Evolutionary conservation across 2,113 vertebrate genomes (phyloP).

Genomic region (Trematomus loennbergii): DNA sequence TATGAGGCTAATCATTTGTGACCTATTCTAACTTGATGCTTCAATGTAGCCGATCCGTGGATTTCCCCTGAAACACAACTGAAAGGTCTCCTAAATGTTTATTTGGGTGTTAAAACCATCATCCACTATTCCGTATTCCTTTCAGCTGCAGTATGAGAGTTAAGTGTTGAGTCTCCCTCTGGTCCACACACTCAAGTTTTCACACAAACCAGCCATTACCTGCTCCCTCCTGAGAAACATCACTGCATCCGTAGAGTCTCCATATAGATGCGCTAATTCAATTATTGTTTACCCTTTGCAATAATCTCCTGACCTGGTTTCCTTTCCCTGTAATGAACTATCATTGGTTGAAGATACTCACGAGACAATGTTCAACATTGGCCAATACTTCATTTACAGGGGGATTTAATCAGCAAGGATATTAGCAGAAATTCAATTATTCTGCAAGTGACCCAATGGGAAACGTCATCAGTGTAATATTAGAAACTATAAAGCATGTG

Average conservation of each 20-base stretch:
- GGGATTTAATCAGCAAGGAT: constrained; percentile 21
- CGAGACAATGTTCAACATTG: constrained; percentile 17
- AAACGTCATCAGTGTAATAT: constrained; percentile 21
- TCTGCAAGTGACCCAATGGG: constrained; percentile 28
- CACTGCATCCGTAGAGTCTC: neutral
- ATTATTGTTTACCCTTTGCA: constrained; percentile 48
- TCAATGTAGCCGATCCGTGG: neutral
- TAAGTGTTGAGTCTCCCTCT: neutral
- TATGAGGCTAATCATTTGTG: no score
- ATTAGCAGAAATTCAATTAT: constrained; percentile 36
- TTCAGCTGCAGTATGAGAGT: neutral
- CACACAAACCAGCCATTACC: constrained; percentile 8
- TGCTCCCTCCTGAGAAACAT: neutral
- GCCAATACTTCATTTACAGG: constrained; percentile 23
- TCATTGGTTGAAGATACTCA: constrained; percentile 10
- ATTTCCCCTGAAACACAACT: neutral
- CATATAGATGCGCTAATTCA: constrained; percentile 45
- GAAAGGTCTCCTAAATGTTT: neutral
- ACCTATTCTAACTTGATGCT: no score
- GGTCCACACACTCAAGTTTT: constrained; percentile 9
- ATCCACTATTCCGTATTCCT: neutral
- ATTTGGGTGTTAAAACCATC: no score
- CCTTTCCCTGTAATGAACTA: constrained; percentile 37
- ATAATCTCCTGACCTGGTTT: constrained; percentile 40
- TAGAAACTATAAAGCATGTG: constrained; percentile 28